Base-by-base conservation (phyloP, 2,113 vertebrate species). In the Callaeas wilsoni region DNA sequence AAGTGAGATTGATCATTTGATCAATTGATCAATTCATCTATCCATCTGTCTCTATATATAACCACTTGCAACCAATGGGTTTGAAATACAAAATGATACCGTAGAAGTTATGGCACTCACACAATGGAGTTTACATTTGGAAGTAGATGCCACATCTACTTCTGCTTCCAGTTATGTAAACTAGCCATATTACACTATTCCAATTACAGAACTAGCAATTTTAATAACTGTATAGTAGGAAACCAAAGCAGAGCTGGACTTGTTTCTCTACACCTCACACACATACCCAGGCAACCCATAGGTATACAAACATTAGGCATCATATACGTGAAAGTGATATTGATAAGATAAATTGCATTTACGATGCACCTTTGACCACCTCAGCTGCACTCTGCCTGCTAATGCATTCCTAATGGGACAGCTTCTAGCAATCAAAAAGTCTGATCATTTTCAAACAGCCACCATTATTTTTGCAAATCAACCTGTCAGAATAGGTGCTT, bases 341-440 rank as follows among this genome's bases (percentile, higher is more conserved):
- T 62, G 49, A 25, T 49, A 70, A 78, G 77, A 91, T 49, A 82
- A 60, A 95, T 84, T 42, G 16, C 41, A 42, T 93, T 89, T 92
- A 90, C 3, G 32, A 59, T 69, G 69, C 65, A 93, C 32, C 69
- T 89, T 92, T 95, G 88, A 87, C 76, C 47, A 86, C 76, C 46
- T 93, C 94, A 95, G 73, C 73, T 84, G 76, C 30, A 57, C 56
- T 68, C 57, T 57, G 69, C 13, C n/a, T 81, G 68, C 53, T 84
- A 90, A 90, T 87, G 46, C 62, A 65, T 90, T 95, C 47, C 62
- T 94, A 89, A 94, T 89, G 86, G 44, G 25, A 62, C 52, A 69
- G 57, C 76, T 90, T 80, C 73, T 19, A 82, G 69, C 53, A 78
- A 60, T 82, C 65, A 90, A 42, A 90, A 93, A 82, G 47, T 68